These are phyloP conservation scores for Agonopterix arenella DNA, from an alignment of 2,888 invertebrate genomes.

Conservation along the genomic window DNA sequence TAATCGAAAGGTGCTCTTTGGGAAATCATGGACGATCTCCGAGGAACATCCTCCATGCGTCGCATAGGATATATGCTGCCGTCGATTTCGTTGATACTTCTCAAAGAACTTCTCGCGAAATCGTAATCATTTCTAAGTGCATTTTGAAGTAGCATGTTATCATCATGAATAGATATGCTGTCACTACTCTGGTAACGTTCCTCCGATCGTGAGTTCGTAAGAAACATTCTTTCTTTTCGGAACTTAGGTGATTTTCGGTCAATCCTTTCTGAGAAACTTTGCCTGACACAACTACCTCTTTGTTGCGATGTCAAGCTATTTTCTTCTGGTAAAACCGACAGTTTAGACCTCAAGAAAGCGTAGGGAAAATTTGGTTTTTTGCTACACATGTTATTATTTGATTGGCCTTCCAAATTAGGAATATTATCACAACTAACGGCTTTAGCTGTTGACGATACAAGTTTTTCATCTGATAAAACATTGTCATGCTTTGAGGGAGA, in stretches of 20 bases:
- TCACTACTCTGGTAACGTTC: constrained; percentile 77
- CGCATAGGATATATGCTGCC: constrained; percentile 40
- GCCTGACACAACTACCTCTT: constrained; percentile 64
- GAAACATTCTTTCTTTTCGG: constrained; percentile 52
- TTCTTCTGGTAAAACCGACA: constrained; percentile 87
- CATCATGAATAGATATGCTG: constrained; percentile 67
- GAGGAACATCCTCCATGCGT: constrained; percentile 47
- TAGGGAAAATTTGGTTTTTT: constrained; percentile 85
- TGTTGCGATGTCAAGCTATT: constrained; percentile 75
- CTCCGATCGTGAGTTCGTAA: constrained; percentile 76
- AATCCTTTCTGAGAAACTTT: constrained; percentile 71
- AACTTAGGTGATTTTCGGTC: constrained; percentile 66
- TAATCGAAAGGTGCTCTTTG: constrained; percentile 61
- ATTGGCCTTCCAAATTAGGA: constrained; percentile 74
- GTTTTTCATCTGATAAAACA: constrained; percentile 48
- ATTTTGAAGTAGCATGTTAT: constrained; percentile 58
- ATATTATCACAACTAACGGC: constrained; percentile 85
- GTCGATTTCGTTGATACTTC: constrained; percentile 62
- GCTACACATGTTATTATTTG: constrained; percentile 54
- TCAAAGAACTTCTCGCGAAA: constrained; percentile 56
- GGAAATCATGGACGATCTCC: constrained; percentile 68
- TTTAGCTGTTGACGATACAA: constrained; percentile 72
- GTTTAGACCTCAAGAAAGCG: constrained; percentile 84
- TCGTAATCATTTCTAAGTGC: constrained; percentile 53
- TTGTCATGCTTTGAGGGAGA: constrained; percentile 52